Percentiles rank a stretch among this genome's conserved stretches.
Conservation (phyloP, 2,888 invertebrate genomes). For the Syrista parreyssii region DNA sequence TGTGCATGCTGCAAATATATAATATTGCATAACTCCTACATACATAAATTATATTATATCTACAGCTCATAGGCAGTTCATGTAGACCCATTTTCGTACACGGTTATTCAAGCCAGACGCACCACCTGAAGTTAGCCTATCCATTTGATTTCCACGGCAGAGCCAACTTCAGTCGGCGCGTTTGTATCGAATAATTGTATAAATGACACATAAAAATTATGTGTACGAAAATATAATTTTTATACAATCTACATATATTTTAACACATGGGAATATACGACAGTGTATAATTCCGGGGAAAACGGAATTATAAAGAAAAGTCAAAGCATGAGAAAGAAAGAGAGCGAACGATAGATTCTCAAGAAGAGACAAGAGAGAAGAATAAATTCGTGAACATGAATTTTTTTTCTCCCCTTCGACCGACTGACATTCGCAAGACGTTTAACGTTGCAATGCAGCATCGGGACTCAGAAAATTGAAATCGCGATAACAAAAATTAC, state of each 20-base stretch:
- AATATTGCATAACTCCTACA: neutral
- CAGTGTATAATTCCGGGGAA: neutral
- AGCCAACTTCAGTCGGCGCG: neutral
- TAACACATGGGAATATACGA: neutral
- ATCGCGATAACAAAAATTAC: neutral
- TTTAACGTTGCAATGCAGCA: neutral
- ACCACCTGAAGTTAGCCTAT: neutral
- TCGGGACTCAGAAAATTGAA: neutral
- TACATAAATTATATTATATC: neutral
- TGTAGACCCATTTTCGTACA: neutral
- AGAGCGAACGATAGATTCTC: neutral
- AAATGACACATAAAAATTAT: neutral
- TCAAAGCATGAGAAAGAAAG: neutral
- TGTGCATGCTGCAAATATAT: neutral
- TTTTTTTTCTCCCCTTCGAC: neutral
- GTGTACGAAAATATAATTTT: neutral
- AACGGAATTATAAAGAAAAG: neutral
- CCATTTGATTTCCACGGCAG: neutral
- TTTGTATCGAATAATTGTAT: neutral
- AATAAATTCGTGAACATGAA: neutral
- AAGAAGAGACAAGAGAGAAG: neutral
- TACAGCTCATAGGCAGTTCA: neutral
- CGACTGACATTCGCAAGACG: neutral
- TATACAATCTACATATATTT: neutral
- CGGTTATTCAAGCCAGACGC: neutral